Base-by-base conservation (phyloP, 2,797 vertebrate genomes). In the Melanotaenia boesemani region DNA sequence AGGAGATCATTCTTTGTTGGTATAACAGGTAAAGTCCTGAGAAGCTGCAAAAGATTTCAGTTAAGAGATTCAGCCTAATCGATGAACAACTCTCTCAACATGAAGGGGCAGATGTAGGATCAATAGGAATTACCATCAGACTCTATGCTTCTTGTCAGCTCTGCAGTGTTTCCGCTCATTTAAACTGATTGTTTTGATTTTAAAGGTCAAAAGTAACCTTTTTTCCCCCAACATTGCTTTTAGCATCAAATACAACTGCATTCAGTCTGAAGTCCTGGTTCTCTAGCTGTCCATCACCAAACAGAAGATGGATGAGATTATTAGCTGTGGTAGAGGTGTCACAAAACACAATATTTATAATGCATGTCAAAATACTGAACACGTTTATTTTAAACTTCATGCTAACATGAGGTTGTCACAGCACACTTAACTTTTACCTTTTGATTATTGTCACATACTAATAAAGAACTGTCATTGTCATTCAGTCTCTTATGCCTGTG, bases 11-110 rank as follows among this genome's bases (percentile, higher is more conserved):
- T 59, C 22, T 67, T 41, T 69, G 32, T 67, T 73, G 74, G 67
- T 63, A 69, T 50, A 62, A 24, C 34, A 20, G 73, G 37, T 67
- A 28, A 63, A 5, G 32, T 24, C 24, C 20, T 46, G 34, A 66
- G 56, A 78, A 61, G 36, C 82, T 70, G 70, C 48, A 70, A 74
- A 63, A 57, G 66, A 76, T 75, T 88, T 54, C 73, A 65, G 28
- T 73, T 22, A 20, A 46, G 69, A 56, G 63, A 74, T 32, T 41
- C 57, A 44, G 41, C 22, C 67, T 28, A 9, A 71, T 77, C 63
- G 9, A 80, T 81, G 9, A 58, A 68, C 39, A 59, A 39, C 73
- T 78, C 58, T 78, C 58, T 78, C 59, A 67, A 70, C 46, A 41
- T 28, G n/a, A 48, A 57, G 57, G 36, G 76, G 10, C 1, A 9